Evolutionary conservation across 2,113 vertebrate species (phyloP), one percentile per base, ranked within the genome.

Genomic region (Anhinga anhinga): DNA sequence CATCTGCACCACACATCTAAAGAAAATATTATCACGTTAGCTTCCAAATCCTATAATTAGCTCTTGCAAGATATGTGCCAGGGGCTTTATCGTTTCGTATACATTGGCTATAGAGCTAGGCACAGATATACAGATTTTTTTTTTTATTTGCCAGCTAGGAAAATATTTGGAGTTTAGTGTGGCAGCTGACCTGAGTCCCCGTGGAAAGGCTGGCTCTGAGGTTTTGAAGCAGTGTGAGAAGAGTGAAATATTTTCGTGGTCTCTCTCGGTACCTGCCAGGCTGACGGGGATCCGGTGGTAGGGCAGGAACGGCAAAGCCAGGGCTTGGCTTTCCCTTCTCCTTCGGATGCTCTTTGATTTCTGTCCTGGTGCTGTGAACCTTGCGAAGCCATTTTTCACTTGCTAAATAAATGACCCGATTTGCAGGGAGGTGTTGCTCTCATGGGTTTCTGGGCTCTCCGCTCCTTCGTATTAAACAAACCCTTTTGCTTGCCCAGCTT

Each of bases 21-120:
- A 82, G 94, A 72, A 97, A 97, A 97, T 44, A 93, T 79, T 71
- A 84, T 92, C 97, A 89, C 30, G 9, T 97, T 91, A 79, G 61
- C 94, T 94, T 95, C 93, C 94, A 95, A 89, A 91, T 89, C 82
- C 82, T 95, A 90, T 81, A 83, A 95, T 93, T 95, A 97, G 79
- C 87, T 88, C 87, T 40, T 4, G 6, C 29, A 49, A 91, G 84
- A 71, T 82, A 38, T 11, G 44, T 84, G 92, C 94, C 89, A 91
- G 78, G 89, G 77, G 62, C 85, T 96, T 88, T n/a, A 69, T 94
- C 61, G 70, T 58, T 53, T 50, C 8, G 1, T 80, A 29, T 79
- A 70, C 8, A 3, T 76, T 70, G 92, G 72, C 92, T 92, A 4
- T 7, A 16, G 70, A 84, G 92, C 83, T 62, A 63, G 63, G 67